Base-by-base conservation (phyloP, 2,888 invertebrate species). In the Drosophila anceps region DNA sequence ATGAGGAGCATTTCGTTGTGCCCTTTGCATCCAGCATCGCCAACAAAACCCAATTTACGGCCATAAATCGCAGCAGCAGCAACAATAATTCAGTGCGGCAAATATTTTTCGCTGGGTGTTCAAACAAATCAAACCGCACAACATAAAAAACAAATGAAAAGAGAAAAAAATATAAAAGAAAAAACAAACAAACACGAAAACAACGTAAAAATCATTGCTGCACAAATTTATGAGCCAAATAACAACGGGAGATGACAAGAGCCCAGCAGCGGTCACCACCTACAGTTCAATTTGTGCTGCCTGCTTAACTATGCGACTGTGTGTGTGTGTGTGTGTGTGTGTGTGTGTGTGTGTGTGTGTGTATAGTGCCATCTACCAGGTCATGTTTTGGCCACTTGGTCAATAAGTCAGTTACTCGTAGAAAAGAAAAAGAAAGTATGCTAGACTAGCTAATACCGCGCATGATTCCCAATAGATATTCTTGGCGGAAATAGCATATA, bases 211-310 rank as follows among this genome's bases (percentile, higher is more conserved):
- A 87, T 84, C 79, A 81, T 84, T 79, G 83, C 82, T 76, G 67
- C 59, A 69, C 69, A 87, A 86, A 91, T 91, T 91, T 91, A 91
- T 90, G 88, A 88, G 81, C 70, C 82, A 80, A 84, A 86, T 90
- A 91, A 88, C 92, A 91, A 91, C 91, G 91, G 91, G 92, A 91
- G 91, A 91, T 91, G 91, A 90, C 91, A 91, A 91, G 79, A 76
- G 79, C 84, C 83, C 86, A 86, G 89, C 85, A 84, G 88, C 81
- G 73, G 76, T 80, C 77, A 82, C 91, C 89, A 85, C 91, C 90
- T 87, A 91, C 91, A 89, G 90, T 86, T 88, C 83, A 82, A 87
- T 82, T 87, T 87, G 84, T 77, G 78, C 77, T 76, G 79, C 76
- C 87, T 79, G 78, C 68, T 85, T 83, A 80, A 69, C 73, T 51